A percentile compares a stretch with the other conserved stretches of the same genome.
These are phyloP conservation scores for Xestobium rufovillosum DNA, from an alignment of 2,888 invertebrate genomes.

Conservation along the genomic window DNA sequence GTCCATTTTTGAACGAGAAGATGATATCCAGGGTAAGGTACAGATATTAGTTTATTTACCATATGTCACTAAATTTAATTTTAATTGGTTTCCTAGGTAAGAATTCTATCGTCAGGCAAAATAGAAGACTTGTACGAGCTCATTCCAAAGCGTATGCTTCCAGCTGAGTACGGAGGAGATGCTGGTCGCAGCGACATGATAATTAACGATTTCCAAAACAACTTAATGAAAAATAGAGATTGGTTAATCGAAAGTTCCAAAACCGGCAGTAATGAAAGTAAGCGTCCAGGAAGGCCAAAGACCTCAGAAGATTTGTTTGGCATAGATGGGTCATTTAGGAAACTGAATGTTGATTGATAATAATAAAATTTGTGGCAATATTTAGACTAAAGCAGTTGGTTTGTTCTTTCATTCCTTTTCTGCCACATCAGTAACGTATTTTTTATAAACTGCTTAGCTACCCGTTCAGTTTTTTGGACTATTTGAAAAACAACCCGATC, in stretches of 20 bases:
- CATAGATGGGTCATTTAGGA: conserved; percentile 49
- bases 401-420: too few species aligned
- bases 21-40: conserved; percentile 51
- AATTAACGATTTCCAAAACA: conserved; percentile 47
- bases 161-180: conserved; percentile 59
- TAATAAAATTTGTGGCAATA: too few species aligned
- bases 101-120: conserved; percentile 44
- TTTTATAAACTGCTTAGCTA: too few species aligned
- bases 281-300: conserved; percentile 47
- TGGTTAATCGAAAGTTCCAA: conserved; percentile 48
- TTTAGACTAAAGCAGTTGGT: too few species aligned
- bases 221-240: conserved; percentile 45
- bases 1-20: conserved; percentile 55
- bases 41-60: conserved; percentile 3
- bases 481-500: too few species aligned
- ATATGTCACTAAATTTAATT: too few species aligned
- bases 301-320: conserved; percentile 50
- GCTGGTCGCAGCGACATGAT: conserved; percentile 48
- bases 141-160: conserved; percentile 52
- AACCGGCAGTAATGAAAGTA: conserved; percentile 46
- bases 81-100: conserved; percentile 40
- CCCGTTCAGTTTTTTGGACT: too few species aligned
- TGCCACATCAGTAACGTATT: too few species aligned
- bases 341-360: conserved; percentile 45
- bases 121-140: conserved; percentile 50